A percentile compares a stretch with the other conserved stretches of the same genome.
phyloP scores from a whole-genome alignment of 2,113 vertebrate genomes.

The Aphyosemion australe region DNA sequence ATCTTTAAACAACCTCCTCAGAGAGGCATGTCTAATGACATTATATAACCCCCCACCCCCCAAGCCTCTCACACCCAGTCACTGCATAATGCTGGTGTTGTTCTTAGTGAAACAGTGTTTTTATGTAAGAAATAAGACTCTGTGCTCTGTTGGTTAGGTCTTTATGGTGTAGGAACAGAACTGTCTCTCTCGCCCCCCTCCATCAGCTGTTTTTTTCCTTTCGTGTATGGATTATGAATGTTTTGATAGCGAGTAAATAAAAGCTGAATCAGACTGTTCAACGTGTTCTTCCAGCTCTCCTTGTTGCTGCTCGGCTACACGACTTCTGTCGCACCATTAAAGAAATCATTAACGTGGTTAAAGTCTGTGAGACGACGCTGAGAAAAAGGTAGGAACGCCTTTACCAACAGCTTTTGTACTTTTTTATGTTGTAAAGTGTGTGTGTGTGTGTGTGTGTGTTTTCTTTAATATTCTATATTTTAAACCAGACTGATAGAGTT shows the following conservation, averaged over 20 bases:
- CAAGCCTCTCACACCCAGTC: slow-evolving; percentile 32
- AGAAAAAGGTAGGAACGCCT: slow-evolving; percentile 85
- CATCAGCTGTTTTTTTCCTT: too few relatives aligned
- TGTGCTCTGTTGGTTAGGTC: background rate
- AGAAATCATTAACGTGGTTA: slow-evolving; percentile 92
- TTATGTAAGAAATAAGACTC: slow-evolving; percentile 11
- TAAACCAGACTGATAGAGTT: slow-evolving; percentile 89
- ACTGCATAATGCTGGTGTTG: slow-evolving; percentile 54
- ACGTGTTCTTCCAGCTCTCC: slow-evolving; percentile 81
- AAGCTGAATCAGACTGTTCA: background rate
- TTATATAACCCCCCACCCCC: slow-evolving; percentile 66
- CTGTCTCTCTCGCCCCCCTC: too few relatives aligned
- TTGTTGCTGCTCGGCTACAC: slow-evolving; percentile 93
- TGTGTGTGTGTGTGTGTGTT: background rate
- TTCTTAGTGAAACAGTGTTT: slow-evolving; percentile 8
- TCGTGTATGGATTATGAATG: too few relatives aligned
- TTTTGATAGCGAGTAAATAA: too few relatives aligned
- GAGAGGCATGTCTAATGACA: slow-evolving; percentile 50
- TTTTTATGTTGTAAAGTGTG: background rate
- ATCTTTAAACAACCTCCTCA: slow-evolving; percentile 61
- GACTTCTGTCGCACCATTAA: slow-evolving; percentile 93
- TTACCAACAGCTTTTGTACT: background rate
- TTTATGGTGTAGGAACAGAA: too few relatives aligned
- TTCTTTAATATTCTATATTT: rapidly evolving
- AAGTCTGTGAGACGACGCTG: slow-evolving; percentile 93